Percentiles rank a stretch among this genome's conserved stretches.
These are phyloP conservation scores for Metallyticus violacea DNA, from an alignment of 2,888 invertebrate species.

Conservation along the genomic window DNA sequence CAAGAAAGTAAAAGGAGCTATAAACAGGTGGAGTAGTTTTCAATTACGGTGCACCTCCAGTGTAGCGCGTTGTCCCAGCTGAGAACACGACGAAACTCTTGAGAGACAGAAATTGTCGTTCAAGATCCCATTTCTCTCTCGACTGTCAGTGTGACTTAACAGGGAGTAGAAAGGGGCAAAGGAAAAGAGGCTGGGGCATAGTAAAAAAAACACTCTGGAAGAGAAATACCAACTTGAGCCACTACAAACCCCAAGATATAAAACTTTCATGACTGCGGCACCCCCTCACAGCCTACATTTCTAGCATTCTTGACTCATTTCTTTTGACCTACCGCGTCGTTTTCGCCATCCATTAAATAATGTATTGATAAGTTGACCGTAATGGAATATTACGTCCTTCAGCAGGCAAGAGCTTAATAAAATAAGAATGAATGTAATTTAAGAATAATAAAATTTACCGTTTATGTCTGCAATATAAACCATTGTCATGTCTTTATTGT, in stretches of 20 bases:
- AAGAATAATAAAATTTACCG: too few species aligned
- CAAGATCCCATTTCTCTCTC: slow-evolving; percentile 14
- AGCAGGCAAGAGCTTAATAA: too few species aligned
- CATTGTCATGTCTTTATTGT: too few species aligned
- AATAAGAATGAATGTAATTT: too few species aligned
- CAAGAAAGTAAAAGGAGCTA: neutral
- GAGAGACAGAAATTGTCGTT: slow-evolving; percentile 17
- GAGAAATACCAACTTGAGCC: neutral
- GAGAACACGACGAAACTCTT: slow-evolving; percentile 13
- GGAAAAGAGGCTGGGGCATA: neutral
- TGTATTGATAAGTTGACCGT: too few species aligned
- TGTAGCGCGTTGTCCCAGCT: neutral
- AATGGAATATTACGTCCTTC: too few species aligned
- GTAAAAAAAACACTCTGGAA: neutral
- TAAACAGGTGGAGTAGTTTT: neutral
- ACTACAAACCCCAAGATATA: neutral
- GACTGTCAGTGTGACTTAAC: slow-evolving; percentile 10
- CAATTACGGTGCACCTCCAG: neutral
- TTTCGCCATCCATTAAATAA: neutral
- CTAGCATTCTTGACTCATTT: neutral
- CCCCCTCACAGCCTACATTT: neutral
- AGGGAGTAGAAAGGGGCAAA: neutral
- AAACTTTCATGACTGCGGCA: neutral
- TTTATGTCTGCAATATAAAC: too few species aligned
- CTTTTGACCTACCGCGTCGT: neutral